Conservation (phyloP, 2,888 invertebrate genomes). For the Panopea generosa region DNA sequence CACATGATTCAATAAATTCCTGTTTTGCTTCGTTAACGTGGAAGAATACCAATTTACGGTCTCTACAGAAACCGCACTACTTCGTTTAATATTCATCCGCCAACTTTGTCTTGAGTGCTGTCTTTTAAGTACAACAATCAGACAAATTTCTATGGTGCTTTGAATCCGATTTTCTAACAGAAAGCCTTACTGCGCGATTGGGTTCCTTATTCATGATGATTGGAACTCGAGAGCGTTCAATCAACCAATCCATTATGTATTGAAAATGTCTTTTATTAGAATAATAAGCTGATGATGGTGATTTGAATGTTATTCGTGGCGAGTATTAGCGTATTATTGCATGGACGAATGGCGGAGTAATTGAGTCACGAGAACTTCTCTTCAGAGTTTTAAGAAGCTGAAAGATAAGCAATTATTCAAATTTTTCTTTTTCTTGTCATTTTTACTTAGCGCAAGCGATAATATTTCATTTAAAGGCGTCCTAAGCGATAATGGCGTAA, state of each 20-base stretch:
- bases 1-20: conserved; percentile 61
- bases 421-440: conserved; percentile 57
- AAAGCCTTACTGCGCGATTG: conserved; percentile 59
- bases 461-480: conserved; percentile 57
- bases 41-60: conserved; percentile 55
- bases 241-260: conserved; percentile 59
- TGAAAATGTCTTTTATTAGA: conserved; percentile 60
- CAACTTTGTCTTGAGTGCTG: conserved; percentile 42
- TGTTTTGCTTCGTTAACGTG: conserved; percentile 51
- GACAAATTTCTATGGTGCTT: conserved; percentile 57
- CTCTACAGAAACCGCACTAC: conserved; percentile 59
- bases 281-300: conserved; percentile 56
- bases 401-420: conserved; percentile 63
- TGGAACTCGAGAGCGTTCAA: conserved; percentile 52
- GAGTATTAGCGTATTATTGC: conserved; percentile 63
- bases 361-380: conserved; percentile 55
- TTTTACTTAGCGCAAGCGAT: conserved; percentile 61
- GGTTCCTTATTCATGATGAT: conserved; percentile 59
- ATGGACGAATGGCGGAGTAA: conserved; percentile 57
- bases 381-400: conserved; percentile 36
- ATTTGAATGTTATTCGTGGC: conserved; percentile 52
- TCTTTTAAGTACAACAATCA: conserved; percentile 35
- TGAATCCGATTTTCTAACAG: conserved; percentile 67
- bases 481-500: conserved; percentile 38
- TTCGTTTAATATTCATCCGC: conserved; percentile 58